Evolutionary conservation across 2,113 vertebrate species (phyloP).

Genomic region (Pachypanchax playfairii): DNA sequence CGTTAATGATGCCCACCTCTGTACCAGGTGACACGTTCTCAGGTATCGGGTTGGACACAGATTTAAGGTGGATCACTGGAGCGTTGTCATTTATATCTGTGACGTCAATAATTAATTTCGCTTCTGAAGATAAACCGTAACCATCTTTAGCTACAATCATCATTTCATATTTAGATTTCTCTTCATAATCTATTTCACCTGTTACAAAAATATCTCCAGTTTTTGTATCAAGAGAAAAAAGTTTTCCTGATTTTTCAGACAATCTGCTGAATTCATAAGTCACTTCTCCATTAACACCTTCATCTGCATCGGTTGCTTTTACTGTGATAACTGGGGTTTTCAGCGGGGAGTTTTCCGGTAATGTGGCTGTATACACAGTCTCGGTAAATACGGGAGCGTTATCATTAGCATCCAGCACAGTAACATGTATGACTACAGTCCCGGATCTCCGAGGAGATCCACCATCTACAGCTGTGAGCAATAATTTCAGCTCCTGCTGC

Average conservation of each 20-base stretch:
- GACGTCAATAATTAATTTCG: conserved; percentile 77
- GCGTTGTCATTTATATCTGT: conserved; percentile 81
- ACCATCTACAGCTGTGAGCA: conserved; percentile 70
- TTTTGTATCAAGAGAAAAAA: conserved; percentile 39
- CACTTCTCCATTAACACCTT: conserved; percentile 60
- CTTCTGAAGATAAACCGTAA: conserved; percentile 67
- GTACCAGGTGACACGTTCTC: conserved; percentile 74
- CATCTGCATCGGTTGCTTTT: conserved; percentile 78
- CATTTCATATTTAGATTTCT: conserved; percentile 53
- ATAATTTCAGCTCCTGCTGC: conserved; percentile 55
- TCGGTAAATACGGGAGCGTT: conserved; percentile 70
- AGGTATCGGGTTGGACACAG: conserved; percentile 59
- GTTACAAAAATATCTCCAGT: conserved; percentile 49
- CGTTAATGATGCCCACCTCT: conserved; percentile 29
- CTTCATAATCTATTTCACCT: conserved; percentile 52
- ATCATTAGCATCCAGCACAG: conserved; percentile 74
- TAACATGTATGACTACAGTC: conserved; percentile 55
- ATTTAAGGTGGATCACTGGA: conserved; percentile 74
- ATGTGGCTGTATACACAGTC: conserved; percentile 53
- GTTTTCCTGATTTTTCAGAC: conserved; percentile 16
- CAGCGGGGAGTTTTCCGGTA: conserved; percentile 59
- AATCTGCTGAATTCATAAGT: conserved; percentile 57
- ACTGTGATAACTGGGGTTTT: conserved; percentile 63
- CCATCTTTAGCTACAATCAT: conserved; percentile 74
- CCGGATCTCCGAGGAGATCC: conserved; percentile 69